phyloP scores from a whole-genome alignment of 2,797 vertebrate species.

The Carapus acus region DNA sequence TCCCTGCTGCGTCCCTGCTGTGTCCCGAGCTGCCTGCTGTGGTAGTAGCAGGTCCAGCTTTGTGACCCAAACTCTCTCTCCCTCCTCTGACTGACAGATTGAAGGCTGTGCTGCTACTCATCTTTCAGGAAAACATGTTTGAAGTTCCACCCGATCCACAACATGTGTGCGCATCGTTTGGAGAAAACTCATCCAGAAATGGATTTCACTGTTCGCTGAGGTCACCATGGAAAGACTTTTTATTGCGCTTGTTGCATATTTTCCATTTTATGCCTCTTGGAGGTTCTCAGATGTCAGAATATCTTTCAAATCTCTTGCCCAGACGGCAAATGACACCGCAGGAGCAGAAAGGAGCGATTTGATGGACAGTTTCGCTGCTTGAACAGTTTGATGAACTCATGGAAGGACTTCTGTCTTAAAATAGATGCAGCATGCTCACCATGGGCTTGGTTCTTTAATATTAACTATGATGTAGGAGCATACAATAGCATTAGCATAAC shows the following conservation, averaged over 20 bases:
- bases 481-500: no score
- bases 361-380: conserved; percentile 42
- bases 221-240: conserved; percentile 55
- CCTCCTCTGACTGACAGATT: conserved; percentile 66
- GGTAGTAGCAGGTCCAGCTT: conserved; percentile 43
- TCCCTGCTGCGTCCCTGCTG: conserved; percentile 7
- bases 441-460: no score
- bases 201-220: conserved; percentile 51
- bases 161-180: conserved; percentile 52
- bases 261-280: conserved; percentile 55
- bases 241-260: conserved; percentile 48
- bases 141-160: conserved; percentile 65
- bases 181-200: conserved; percentile 56
- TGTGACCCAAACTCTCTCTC: conserved; percentile 49
- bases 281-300: conserved; percentile 53
- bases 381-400: conserved; percentile 46
- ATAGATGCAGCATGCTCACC: neutral
- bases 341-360: conserved; percentile 50
- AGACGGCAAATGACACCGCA: conserved; percentile 43
- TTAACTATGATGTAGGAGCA: no score
- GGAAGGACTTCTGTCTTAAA: conserved; percentile 15
- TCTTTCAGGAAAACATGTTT: conserved; percentile 68
- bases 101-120: conserved; percentile 66
- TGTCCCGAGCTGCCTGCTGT: no score
- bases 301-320: conserved; percentile 44